phyloP scores from a whole-genome alignment of 2,797 vertebrate species.

The Bradypus variegatus region DNA sequence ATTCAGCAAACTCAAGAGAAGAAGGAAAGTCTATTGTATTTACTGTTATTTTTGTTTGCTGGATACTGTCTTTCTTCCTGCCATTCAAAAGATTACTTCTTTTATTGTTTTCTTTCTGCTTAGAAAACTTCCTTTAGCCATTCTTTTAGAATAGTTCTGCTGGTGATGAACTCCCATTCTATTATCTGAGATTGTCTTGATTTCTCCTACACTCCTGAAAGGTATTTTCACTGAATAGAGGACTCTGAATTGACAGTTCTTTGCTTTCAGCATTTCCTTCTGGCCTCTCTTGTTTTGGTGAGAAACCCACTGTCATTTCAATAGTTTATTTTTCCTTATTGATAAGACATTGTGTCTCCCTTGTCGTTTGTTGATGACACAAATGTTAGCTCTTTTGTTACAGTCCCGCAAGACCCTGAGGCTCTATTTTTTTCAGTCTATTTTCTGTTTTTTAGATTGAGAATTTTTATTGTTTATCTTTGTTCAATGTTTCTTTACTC shows the following conservation, averaged over 20 bases:
- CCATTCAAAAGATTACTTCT: neutral
- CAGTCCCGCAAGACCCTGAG: too few relatives aligned
- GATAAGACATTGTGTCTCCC: neutral
- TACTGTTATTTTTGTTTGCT: too few relatives aligned
- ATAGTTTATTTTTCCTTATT: neutral
- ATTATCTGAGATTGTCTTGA: neutral
- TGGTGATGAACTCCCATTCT: too few relatives aligned
- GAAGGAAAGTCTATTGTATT: too few relatives aligned
- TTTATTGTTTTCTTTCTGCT: neutral
- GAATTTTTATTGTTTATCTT: neutral
- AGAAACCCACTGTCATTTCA: neutral
- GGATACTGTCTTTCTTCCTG: neutral
- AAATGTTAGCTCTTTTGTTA: too few relatives aligned
- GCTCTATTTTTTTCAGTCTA: too few relatives aligned
- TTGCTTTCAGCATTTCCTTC: neutral
- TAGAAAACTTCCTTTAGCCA: too few relatives aligned
- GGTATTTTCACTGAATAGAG: neutral
- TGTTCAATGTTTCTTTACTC: neutral
- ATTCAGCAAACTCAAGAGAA: too few relatives aligned
- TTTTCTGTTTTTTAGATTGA: neutral
- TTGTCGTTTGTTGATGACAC: too few relatives aligned
- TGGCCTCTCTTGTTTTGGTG: neutral
- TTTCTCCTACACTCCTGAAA: neutral
- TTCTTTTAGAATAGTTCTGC: too few relatives aligned
- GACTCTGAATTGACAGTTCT: neutral